These are phyloP conservation scores for Sebastes hubbsi DNA, from an alignment of 2,797 vertebrate genomes.

Conservation along the genomic window DNA sequence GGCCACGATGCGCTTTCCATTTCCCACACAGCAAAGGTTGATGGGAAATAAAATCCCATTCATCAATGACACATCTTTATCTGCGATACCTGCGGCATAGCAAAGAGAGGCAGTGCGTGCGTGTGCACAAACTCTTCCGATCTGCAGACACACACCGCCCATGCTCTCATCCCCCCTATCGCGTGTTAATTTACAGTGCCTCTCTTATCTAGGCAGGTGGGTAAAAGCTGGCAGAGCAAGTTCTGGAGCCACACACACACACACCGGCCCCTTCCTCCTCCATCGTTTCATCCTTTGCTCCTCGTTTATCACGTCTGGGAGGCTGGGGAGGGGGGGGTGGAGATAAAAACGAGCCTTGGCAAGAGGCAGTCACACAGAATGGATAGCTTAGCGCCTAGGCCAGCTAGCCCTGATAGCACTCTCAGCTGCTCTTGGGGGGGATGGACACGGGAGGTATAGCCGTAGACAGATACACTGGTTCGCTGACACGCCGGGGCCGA, in stretches of 20 bases:
- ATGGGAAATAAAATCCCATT: conserved; percentile 84
- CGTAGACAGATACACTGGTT: not conserved
- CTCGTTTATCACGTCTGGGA: conserved; percentile 65
- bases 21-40: conserved; percentile 75
- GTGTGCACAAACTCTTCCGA: not conserved
- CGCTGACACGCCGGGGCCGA: not conserved
- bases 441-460: not conserved
- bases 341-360: conserved; percentile 56
- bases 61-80: conserved; percentile 84
- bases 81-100: conserved; percentile 75
- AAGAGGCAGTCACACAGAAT: conserved; percentile 62
- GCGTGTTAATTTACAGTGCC: conserved; percentile 81
- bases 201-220: conserved; percentile 80
- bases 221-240: conserved; percentile 71
- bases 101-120: conserved; percentile 29
- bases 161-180: conserved; percentile 60
- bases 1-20: conserved; percentile 72
- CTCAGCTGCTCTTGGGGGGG: conserved; percentile 9
- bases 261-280: conserved; percentile 31
- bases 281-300: conserved; percentile 57
- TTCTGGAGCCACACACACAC: conserved; percentile 66
- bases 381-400: conserved; percentile 55
- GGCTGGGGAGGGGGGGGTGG: conserved; percentile 24
- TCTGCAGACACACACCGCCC: not conserved
- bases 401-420: conserved; percentile 34